Evolutionary conservation across 1,140 invertebrate genomes (phyloP), one percentile per base, ranked within the genome.

Genomic region (Macrobrachium rosenbergii): DNA sequence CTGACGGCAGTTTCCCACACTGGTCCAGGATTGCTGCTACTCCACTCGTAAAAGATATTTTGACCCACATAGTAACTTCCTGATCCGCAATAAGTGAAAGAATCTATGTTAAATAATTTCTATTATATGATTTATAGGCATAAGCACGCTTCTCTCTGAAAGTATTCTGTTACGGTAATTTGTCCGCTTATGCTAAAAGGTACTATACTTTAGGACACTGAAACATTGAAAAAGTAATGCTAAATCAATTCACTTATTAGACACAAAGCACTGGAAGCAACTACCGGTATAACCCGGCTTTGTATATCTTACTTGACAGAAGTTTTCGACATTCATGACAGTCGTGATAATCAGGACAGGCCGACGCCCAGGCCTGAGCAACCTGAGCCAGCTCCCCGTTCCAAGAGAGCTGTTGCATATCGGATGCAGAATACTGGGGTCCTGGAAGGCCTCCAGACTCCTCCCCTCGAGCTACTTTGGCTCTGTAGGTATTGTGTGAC

Each of bases 341-440:
- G 77, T 89, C 88, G 43, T 89, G 88, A 52, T 86, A 77, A 23
- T 82, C 75, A 14, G 76, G 83, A n/a, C 88, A 89, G 17, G 79
- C 79, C 2, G 83, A 82, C 21, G 88, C 83, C 88, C 88, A 89
- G 12, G 84, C 83, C 60, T 89, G 88, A 63, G 88, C 88, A 45
- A 85, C 88, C 81, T 64, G 69, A 8, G 88, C 88, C 64, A 89
- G 79, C 60, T 89, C 88, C 2, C 87, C 88, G 58, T 89, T 89
- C 88, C 88, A 89, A 16, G 72, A 62, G 78, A 89, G 64, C 69
- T 89, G 73, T 21, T 76, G 76, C 88, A 89, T 89, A 45, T 89
- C 84, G 2, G 78, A 59, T 6, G 88, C 83, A 1, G 83, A 87
- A 28, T 87, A 87, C 67, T 87, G 84, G 6, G 84, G 84, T 17